A percentile compares a stretch with the other conserved stretches of the same genome.
phyloP scores from a whole-genome alignment of 2,797 vertebrate genomes.

The Austrolebias charrua region DNA sequence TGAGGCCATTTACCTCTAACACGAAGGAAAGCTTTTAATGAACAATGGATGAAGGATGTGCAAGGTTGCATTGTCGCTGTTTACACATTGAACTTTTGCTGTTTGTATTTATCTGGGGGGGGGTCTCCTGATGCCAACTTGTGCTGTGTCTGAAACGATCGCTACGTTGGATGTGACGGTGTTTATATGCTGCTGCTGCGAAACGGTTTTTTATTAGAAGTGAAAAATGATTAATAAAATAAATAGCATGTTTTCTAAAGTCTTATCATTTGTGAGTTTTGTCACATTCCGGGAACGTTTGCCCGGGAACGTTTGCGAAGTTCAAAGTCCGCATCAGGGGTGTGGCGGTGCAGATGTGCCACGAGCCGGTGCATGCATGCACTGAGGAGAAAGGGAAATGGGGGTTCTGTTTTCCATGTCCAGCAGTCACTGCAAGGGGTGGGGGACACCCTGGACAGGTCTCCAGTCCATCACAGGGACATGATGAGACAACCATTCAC shows the following conservation, averaged over 20 bases:
- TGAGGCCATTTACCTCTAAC: not conserved
- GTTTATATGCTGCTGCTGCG: slow-evolving; percentile 25
- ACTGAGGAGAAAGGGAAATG: too few relatives aligned
- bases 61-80: slow-evolving; percentile 12
- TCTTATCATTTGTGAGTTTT: slow-evolving; percentile 14
- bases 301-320: not conserved
- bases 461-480: too few relatives aligned
- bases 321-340: not conserved
- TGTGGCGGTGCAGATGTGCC: too few relatives aligned
- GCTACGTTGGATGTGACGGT: slow-evolving; percentile 13
- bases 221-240: slow-evolving; percentile 72
- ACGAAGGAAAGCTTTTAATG: slow-evolving; percentile 36
- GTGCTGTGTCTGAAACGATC: slow-evolving; percentile 8
- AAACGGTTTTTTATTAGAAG: slow-evolving; percentile 60
- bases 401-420: too few relatives aligned
- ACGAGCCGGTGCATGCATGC: too few relatives aligned
- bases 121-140: slow-evolving; percentile 4
- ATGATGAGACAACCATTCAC: too few relatives aligned
- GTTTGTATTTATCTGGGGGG: slow-evolving; percentile 40
- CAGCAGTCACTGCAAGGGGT: too few relatives aligned
- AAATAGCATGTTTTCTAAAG: slow-evolving; percentile 78
- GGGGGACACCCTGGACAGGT: too few relatives aligned
- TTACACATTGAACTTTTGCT: slow-evolving; percentile 13
- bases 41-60: slow-evolving; percentile 20
- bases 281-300: not conserved